Evolutionary conservation across 2,113 vertebrate species (phyloP).

Genomic region (Antechinus flavipes): DNA sequence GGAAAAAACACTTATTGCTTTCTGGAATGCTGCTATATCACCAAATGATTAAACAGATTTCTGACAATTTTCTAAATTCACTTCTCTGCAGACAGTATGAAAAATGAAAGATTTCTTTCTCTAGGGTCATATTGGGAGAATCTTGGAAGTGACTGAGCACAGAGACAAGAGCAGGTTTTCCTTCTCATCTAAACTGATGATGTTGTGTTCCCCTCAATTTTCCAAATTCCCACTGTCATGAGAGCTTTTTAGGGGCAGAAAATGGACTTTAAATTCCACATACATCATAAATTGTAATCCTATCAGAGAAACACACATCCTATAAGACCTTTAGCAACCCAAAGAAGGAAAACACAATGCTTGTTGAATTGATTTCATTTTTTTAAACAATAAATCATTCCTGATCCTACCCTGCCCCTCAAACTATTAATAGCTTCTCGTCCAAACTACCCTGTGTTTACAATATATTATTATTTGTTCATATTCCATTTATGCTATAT

Average conservation of each 20-base stretch:
- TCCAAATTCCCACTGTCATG: slow-evolving; percentile 5
- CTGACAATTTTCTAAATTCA: slow-evolving; percentile 66
- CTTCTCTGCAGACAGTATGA: slow-evolving; percentile 66
- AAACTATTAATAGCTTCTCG: background rate
- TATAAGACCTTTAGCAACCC: background rate
- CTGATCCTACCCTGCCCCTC: background rate
- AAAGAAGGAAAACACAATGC: background rate
- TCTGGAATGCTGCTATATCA: slow-evolving; percentile 73
- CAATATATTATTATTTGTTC: background rate
- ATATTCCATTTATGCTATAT: background rate
- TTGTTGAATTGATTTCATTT: background rate
- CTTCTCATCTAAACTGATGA: background rate
- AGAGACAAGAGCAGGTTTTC: slow-evolving; percentile 3
- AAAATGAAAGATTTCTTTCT: slow-evolving; percentile 49
- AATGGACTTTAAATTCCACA: background rate
- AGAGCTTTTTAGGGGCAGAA: slow-evolving; percentile 24
- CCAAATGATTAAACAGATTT: slow-evolving; percentile 74
- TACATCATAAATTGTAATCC: background rate
- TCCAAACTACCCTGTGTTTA: background rate
- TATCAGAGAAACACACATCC: background rate
- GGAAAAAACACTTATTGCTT: slow-evolving; percentile 65
- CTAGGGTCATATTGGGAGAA: slow-evolving; percentile 54
- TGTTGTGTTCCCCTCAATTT: background rate
- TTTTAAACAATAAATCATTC: background rate
- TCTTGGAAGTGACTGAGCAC: slow-evolving; percentile 41